A percentile compares a stretch with the other conserved stretches of the same genome.
Evolutionary conservation across 2,888 invertebrate genomes (phyloP).

Genomic region (Acanthopleura granulata): DNA sequence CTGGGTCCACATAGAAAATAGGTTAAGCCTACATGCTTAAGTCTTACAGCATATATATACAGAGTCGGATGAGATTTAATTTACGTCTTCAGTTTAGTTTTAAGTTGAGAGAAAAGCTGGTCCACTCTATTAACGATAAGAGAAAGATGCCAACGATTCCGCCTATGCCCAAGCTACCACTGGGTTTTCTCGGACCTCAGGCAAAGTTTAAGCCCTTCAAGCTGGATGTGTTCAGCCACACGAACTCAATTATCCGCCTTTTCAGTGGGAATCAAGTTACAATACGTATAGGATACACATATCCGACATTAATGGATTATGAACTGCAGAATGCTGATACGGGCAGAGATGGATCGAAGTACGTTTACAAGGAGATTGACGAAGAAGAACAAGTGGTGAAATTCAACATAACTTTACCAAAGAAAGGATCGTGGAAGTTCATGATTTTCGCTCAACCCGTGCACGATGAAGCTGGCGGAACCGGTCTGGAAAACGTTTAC

Average conservation of each 20-base stretch:
- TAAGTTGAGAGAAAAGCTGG: neutral
- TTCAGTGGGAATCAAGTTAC: neutral
- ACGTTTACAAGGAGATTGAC: slow-evolving; percentile 10
- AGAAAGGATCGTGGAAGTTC: slow-evolving; percentile 13
- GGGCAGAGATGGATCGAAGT: slow-evolving; percentile 1
- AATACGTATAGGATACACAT: slow-evolving; percentile 2
- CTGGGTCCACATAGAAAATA: too few species aligned
- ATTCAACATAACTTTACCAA: slow-evolving; percentile 9
- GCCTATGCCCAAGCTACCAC: neutral
- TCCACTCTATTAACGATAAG: too few species aligned
- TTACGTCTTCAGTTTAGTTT: too few species aligned
- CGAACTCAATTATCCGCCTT: neutral
- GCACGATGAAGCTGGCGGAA: neutral
- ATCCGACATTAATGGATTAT: neutral
- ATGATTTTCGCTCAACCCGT: slow-evolving; percentile 2
- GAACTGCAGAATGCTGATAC: slow-evolving; percentile 14
- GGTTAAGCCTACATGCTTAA: too few species aligned
- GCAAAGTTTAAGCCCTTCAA: slow-evolving; percentile 6
- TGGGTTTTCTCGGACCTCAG: slow-evolving; percentile 7
- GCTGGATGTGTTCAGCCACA: neutral
- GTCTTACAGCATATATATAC: too few species aligned
- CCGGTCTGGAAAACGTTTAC: neutral
- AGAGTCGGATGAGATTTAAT: too few species aligned
- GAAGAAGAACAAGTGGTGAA: slow-evolving; percentile 2
- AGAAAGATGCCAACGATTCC: slow-evolving; percentile 2